These are phyloP conservation scores for Phengaris alcon DNA, from an alignment of 2,888 invertebrate genomes.

Conservation along the genomic window DNA sequence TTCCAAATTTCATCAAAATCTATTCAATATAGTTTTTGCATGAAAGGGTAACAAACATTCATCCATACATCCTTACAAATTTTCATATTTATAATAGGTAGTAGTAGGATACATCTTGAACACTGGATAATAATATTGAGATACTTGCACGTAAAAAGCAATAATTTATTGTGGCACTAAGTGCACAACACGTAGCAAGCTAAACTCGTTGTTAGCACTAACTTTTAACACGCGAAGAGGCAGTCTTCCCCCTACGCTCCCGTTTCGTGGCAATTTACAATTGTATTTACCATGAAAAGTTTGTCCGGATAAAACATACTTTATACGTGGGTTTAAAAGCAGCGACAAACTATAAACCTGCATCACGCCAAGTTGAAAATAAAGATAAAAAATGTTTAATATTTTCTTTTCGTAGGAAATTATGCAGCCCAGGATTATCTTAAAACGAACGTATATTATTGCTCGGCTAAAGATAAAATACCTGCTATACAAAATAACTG, in stretches of 20 bases:
- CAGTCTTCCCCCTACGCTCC: background rate
- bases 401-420: background rate
- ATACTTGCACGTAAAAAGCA: background rate
- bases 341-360: background rate
- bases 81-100: background rate
- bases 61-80: too few species aligned
- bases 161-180: background rate
- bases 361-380: background rate
- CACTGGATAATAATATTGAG: too few species aligned
- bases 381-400: background rate
- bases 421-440: too few species aligned
- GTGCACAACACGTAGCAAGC: slow-evolving; percentile 4
- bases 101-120: background rate
- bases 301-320: slow-evolving; percentile 1
- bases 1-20: too few species aligned
- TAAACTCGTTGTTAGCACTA: background rate
- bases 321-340: slow-evolving; percentile 13
- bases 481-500: background rate
- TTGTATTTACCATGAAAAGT: slow-evolving; percentile 19
- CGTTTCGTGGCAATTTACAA: slow-evolving; percentile 15
- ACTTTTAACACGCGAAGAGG: background rate
- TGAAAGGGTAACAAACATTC: too few species aligned
- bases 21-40: too few species aligned
- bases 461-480: background rate
- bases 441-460: background rate